Conservation (phyloP, 2,113 vertebrate species). For the Gadus macrocephalus region DNA sequence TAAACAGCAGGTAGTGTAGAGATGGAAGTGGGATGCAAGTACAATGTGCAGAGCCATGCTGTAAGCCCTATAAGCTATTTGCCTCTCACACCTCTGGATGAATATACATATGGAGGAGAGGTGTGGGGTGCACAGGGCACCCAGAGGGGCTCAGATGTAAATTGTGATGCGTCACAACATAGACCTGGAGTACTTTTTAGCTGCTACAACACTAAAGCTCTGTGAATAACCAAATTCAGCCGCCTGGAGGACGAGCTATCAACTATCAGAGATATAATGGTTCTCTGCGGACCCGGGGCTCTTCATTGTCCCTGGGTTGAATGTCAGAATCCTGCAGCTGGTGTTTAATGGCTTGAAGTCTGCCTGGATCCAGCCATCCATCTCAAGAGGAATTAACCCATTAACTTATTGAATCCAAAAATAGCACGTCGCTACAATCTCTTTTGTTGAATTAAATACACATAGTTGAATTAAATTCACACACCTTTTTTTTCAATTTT, state of each 20-base stretch:
- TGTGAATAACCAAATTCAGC: constrained; percentile 57
- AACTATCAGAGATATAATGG: constrained; percentile 59
- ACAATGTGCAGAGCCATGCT: neutral
- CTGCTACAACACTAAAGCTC: constrained; percentile 28
- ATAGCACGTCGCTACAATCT: constrained; percentile 51
- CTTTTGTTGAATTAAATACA: constrained; percentile 55
- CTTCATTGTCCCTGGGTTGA: constrained; percentile 56
- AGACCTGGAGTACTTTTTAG: constrained; percentile 53
- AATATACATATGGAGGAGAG: constrained; percentile 26
- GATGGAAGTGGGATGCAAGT: neutral
- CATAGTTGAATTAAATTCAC: constrained; percentile 36
- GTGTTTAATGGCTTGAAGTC: constrained; percentile 61
- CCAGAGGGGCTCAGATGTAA: constrained; percentile 54
- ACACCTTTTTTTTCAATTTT: constrained; percentile 22
- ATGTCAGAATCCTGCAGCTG: constrained; percentile 58
- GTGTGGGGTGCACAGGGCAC: constrained; percentile 41
- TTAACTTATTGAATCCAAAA: constrained; percentile 69
- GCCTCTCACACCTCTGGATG: constrained; percentile 42
- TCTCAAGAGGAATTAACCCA: constrained; percentile 63
- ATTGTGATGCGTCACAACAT: constrained; percentile 59
- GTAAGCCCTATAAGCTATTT: constrained; percentile 7
- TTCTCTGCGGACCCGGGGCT: constrained; percentile 60
- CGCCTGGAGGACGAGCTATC: constrained; percentile 62
- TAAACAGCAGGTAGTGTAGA: neutral
- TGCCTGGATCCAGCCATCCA: constrained; percentile 57